Percentiles rank a stretch among this genome's conserved stretches.
Evolutionary conservation across 2,888 invertebrate genomes (phyloP).

Genomic region (Acleris cristana): DNA sequence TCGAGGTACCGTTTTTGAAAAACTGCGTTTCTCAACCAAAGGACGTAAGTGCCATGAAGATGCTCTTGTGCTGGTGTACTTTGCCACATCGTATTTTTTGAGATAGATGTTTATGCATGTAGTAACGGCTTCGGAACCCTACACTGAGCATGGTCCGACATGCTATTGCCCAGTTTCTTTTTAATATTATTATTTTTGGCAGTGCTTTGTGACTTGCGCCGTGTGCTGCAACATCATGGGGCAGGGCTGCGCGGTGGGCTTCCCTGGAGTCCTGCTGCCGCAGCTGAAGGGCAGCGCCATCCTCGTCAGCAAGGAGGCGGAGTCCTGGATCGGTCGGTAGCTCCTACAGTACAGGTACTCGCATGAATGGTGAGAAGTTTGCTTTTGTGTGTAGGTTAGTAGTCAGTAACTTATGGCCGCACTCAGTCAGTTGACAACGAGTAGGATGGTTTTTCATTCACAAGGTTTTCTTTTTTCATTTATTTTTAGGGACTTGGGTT

Average conservation of each 20-base stretch:
- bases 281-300: constrained; percentile 30
- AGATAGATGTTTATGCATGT: too few species aligned
- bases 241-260: constrained; percentile 34
- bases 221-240: constrained; percentile 36
- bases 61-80: too few species aligned
- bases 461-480: too few species aligned
- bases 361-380: background rate
- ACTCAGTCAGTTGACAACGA: too few species aligned
- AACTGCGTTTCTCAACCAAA: too few species aligned
- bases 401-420: background rate
- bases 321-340: constrained; percentile 39
- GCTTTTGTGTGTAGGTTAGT: background rate
- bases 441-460: too few species aligned
- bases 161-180: background rate
- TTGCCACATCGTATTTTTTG: too few species aligned
- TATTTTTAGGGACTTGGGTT: too few species aligned
- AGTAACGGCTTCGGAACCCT: too few species aligned
- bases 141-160: too few species aligned
- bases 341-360: background rate
- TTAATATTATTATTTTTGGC: background rate
- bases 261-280: constrained; percentile 35
- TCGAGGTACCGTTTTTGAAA: too few species aligned
- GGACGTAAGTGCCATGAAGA: too few species aligned
- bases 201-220: constrained; percentile 37
- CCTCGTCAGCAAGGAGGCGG: constrained; percentile 1